phyloP scores from a whole-genome alignment of 2,797 vertebrate genomes.

The Enteromius treurensis region DNA sequence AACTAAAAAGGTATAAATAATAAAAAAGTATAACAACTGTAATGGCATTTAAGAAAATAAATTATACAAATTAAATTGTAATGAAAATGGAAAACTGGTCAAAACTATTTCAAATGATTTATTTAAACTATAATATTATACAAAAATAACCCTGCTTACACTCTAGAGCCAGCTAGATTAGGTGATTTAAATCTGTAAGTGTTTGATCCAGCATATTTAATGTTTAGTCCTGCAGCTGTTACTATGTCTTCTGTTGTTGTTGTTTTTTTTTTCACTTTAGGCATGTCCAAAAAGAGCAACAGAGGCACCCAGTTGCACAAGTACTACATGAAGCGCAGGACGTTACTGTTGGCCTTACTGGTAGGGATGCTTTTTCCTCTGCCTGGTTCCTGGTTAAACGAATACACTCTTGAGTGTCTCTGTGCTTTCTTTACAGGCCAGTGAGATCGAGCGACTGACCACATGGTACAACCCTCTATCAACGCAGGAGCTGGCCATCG shows the following conservation, averaged over 20 bases:
- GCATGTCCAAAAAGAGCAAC: conserved; percentile 95
- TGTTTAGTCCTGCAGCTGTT: neutral
- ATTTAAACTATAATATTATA: neutral
- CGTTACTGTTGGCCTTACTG: conserved; percentile 88
- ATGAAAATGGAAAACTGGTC: no score
- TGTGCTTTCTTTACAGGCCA: conserved; percentile 78
- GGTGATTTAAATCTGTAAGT: neutral
- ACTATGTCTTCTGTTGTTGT: neutral
- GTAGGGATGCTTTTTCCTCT: conserved; percentile 68
- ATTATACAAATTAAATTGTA: no score
- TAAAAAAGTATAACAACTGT: neutral
- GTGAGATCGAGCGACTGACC: conserved; percentile 92
- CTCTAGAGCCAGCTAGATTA: neutral
- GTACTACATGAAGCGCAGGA: conserved; percentile 98
- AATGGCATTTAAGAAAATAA: neutral
- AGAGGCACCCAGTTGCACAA: conserved; percentile 95
- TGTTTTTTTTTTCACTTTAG: conserved; percentile 65
- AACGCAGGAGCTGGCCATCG: conserved; percentile 87
- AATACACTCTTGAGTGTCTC: neutral
- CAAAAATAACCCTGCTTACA: neutral
- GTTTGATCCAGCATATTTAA: neutral
- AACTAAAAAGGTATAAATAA: neutral
- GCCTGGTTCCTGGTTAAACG: neutral
- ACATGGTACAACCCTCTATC: conserved; percentile 98
- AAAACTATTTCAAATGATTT: no score